A percentile compares a stretch with the other conserved stretches of the same genome.
Conservation (phyloP, 2,888 invertebrate genomes). For the Drosophila longiperda region DNA sequence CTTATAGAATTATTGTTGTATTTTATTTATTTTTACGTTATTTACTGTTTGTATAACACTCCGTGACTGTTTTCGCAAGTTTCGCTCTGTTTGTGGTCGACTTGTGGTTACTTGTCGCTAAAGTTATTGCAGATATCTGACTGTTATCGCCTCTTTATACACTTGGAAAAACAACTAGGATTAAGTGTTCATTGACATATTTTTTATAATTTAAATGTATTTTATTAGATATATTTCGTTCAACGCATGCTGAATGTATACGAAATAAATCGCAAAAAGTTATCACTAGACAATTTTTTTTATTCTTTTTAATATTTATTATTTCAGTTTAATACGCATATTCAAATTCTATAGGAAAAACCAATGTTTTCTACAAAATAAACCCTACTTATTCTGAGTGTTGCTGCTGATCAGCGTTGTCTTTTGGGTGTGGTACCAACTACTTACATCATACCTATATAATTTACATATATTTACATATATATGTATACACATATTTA, state of each 20-base stretch:
- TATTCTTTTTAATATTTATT: background rate
- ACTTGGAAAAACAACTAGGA: background rate
- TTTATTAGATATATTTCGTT: too few species aligned
- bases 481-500: background rate
- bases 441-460: conserved; percentile 44
- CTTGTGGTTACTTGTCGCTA: background rate
- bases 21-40: conserved; percentile 17
- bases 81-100: conserved; percentile 16
- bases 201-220: background rate
- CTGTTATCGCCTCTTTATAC: conserved; percentile 20
- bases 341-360: too few species aligned
- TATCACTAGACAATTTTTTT: background rate
- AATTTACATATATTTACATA: background rate
- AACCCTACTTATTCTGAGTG: conserved; percentile 23
- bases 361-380: background rate
- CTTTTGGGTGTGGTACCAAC: conserved; percentile 56
- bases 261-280: background rate
- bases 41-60: conserved; percentile 57
- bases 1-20: conserved; percentile 50
- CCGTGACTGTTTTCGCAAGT: conserved; percentile 75
- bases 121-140: background rate
- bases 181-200: background rate
- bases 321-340: background rate
- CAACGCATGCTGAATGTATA: background rate
- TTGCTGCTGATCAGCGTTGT: conserved; percentile 47